Conservation (phyloP, 2,113 vertebrate genomes). For the Sebastes fasciatus region DNA sequence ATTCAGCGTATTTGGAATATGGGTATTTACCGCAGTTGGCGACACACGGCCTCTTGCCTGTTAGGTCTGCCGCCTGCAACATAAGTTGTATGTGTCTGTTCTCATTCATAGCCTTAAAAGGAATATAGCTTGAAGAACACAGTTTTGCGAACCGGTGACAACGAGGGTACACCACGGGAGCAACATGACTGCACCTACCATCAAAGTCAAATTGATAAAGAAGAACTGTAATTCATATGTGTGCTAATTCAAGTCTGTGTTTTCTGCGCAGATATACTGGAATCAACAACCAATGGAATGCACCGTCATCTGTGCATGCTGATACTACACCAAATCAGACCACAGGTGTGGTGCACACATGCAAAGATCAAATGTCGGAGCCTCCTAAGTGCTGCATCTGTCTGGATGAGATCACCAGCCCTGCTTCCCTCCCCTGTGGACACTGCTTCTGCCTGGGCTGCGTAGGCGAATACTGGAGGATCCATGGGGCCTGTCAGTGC, state of each 20-base stretch:
- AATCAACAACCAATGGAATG: not conserved
- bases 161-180: too few species aligned
- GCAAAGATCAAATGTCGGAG: slow-evolving; percentile 40
- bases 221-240: not conserved
- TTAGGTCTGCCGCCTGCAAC: too few species aligned
- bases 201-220: not conserved
- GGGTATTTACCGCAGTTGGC: not conserved
- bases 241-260: not conserved
- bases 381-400: slow-evolving; percentile 78
- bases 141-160: too few species aligned
- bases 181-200: too few species aligned
- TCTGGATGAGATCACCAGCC: slow-evolving; percentile 73
- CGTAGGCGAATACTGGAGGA: slow-evolving; percentile 80
- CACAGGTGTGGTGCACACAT: not conserved
- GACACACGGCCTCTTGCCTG: too few species aligned
- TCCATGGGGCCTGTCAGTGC: slow-evolving; percentile 69
- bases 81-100: too few species aligned
- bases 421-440: slow-evolving; percentile 75
- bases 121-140: too few species aligned
- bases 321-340: not conserved
- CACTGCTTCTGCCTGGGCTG: slow-evolving; percentile 83
- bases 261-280: not conserved
- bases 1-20: not conserved
- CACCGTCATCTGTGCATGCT: not conserved
- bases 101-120: too few species aligned